A percentile compares a stretch with the other conserved stretches of the same genome.
Evolutionary conservation across 2,113 vertebrate genomes (phyloP).

Genomic region (Synchiropus splendidus): DNA sequence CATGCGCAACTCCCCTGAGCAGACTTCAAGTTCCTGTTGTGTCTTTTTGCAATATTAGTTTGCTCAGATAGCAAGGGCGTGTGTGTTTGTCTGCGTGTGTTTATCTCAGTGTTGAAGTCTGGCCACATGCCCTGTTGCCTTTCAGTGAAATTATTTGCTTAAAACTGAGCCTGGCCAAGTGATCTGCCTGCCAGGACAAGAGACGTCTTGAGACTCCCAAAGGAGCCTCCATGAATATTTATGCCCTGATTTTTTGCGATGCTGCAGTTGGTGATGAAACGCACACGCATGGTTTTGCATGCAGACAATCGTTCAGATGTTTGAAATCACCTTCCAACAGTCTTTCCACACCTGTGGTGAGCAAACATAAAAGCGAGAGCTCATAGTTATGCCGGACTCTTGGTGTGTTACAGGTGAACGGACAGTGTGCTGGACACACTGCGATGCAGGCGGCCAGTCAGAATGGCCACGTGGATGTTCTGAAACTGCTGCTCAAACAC

Average conservation of each 20-base stretch:
- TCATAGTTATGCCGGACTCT: constrained; percentile 4
- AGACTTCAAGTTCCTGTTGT: constrained; percentile 3
- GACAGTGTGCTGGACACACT: constrained; percentile 96
- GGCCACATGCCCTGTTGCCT: constrained; percentile 57
- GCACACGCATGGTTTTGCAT: constrained; percentile 25
- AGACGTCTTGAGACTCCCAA: constrained; percentile 63
- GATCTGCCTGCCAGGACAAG: constrained; percentile 61
- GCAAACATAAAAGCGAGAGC: constrained; percentile 12
- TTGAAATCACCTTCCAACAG: background rate
- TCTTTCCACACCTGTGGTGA: constrained; percentile 8
- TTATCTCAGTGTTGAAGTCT: constrained; percentile 38
- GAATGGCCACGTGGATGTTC: constrained; percentile 94
- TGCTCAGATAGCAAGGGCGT: constrained; percentile 10
- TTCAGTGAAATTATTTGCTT: constrained; percentile 65
- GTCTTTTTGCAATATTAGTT: constrained; percentile 26
- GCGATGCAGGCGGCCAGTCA: constrained; percentile 99
- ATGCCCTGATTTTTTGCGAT: constrained; percentile 59
- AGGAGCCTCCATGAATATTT: constrained; percentile 65
- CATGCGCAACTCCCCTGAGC: no score
- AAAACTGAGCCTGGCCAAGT: constrained; percentile 60
- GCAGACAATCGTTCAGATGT: constrained; percentile 9
- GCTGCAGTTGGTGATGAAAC: constrained; percentile 60
- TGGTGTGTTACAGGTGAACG: constrained; percentile 79
- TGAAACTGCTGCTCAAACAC: constrained; percentile 95
- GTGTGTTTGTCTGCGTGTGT: constrained; percentile 3